Conservation (phyloP, 30 jellyfish, hydroid and myxozoan genomes). For the Chrysaora quinquecirrha region DNA sequence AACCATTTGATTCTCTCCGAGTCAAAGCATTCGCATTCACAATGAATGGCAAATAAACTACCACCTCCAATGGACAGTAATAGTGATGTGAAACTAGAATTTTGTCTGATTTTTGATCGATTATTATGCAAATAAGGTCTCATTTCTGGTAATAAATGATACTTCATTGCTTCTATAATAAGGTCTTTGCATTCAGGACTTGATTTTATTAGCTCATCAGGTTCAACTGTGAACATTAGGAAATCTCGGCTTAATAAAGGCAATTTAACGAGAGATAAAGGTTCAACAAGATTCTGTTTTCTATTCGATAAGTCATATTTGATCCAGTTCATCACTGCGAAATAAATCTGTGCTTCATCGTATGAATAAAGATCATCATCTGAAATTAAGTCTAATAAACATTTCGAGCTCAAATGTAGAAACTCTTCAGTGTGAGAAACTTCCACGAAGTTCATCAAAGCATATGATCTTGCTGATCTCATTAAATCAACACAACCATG, state of each 20-base stretch:
- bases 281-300: constrained; percentile 56
- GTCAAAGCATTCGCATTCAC: constrained; percentile 90
- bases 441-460: constrained; percentile 60
- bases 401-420: constrained; percentile 35
- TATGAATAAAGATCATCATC: constrained; percentile 67
- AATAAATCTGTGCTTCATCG: constrained; percentile 76
- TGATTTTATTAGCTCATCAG: constrained; percentile 72
- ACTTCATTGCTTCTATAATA: constrained; percentile 88
- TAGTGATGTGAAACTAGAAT: constrained; percentile 41
- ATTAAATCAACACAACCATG: constrained; percentile 66
- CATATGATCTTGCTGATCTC: constrained; percentile 48
- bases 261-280: constrained; percentile 62
- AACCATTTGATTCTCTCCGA: constrained; percentile 70
- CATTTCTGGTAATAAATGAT: constrained; percentile 89
- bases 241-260: constrained; percentile 82
- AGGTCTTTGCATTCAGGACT: constrained; percentile 73
- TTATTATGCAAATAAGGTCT: constrained; percentile 78
- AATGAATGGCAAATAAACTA: constrained; percentile 83
- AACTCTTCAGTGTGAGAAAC: constrained; percentile 81
- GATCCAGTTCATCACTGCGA: constrained; percentile 80
- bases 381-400: constrained; percentile 52
- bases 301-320: constrained; percentile 54
- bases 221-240: constrained; percentile 88
- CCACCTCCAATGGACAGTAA: constrained; percentile 92
- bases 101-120: constrained; percentile 65